Conservation (phyloP, 2,113 vertebrate genomes). For the Equus quagga region DNA sequence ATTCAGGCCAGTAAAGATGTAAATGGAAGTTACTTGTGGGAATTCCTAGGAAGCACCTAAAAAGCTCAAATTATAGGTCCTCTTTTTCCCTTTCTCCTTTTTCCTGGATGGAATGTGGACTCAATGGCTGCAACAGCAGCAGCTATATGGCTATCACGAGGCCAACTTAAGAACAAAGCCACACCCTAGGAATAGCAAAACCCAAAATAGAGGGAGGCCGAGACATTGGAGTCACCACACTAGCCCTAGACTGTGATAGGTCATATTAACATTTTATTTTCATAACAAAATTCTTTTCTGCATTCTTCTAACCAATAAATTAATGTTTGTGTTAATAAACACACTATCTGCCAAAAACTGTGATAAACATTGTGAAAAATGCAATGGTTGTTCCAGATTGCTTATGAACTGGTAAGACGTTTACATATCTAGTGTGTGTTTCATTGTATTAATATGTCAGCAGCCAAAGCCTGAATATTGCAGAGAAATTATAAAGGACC, state of each 20-base stretch:
- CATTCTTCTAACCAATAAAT: background rate
- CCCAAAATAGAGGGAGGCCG: background rate
- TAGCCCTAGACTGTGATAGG: background rate
- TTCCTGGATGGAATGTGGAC: background rate
- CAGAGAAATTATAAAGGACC: background rate
- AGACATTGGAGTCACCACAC: background rate
- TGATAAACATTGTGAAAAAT: background rate
- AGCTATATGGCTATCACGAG: background rate
- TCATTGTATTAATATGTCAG: background rate
- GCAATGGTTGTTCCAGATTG: background rate
- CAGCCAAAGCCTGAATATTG: background rate
- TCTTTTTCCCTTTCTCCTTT: background rate
- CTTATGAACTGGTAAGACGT: background rate
- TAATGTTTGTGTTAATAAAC: background rate
- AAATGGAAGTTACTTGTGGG: background rate
- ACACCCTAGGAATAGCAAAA: background rate
- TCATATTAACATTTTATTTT: background rate
- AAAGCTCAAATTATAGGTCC: background rate
- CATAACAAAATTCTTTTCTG: background rate
- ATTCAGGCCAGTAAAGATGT: background rate
- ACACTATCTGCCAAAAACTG: background rate
- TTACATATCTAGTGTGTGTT: background rate
- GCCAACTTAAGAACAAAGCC: background rate
- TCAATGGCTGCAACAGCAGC: background rate
- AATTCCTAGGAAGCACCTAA: background rate